phyloP scores from a whole-genome alignment of 2,797 vertebrate species.

The Aselliscus stoliczkanus region DNA sequence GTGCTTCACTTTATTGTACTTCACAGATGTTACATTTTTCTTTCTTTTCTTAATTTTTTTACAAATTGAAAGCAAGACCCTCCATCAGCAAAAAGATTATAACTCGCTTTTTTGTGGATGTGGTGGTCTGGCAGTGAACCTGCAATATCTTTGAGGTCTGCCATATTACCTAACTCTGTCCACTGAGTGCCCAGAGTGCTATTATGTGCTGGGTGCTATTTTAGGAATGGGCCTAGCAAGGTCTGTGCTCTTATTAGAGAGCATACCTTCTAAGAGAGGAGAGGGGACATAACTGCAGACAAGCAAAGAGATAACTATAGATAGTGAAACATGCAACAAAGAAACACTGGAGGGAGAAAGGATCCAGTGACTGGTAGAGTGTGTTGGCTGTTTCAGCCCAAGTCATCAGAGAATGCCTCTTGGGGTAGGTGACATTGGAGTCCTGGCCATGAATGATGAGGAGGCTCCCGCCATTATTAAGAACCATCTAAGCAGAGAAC shows the following conservation, averaged over 20 bases:
- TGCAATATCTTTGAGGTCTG: neutral
- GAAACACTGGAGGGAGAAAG: neutral
- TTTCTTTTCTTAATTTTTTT: neutral
- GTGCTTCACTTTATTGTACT: neutral
- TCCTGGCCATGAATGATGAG: neutral
- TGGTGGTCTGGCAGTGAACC: neutral
- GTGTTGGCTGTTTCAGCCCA: neutral
- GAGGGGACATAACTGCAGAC: neutral
- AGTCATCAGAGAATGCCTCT: neutral
- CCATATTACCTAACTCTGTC: neutral
- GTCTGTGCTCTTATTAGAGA: neutral
- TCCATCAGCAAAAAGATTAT: neutral
- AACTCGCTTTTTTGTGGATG: neutral
- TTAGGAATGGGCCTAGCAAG: neutral
- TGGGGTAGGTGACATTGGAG: neutral
- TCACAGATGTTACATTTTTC: neutral
- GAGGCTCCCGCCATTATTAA: neutral
- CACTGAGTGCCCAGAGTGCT: neutral
- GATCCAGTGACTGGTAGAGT: neutral
- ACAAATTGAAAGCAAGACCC: neutral
- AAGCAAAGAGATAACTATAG: neutral
- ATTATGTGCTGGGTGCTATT: conserved; percentile 10
- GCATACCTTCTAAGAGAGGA: neutral
- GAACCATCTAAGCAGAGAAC: neutral
- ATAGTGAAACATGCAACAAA: neutral